Base-by-base conservation (phyloP, 2,113 vertebrate species). In the Pluvialis apricaria region DNA sequence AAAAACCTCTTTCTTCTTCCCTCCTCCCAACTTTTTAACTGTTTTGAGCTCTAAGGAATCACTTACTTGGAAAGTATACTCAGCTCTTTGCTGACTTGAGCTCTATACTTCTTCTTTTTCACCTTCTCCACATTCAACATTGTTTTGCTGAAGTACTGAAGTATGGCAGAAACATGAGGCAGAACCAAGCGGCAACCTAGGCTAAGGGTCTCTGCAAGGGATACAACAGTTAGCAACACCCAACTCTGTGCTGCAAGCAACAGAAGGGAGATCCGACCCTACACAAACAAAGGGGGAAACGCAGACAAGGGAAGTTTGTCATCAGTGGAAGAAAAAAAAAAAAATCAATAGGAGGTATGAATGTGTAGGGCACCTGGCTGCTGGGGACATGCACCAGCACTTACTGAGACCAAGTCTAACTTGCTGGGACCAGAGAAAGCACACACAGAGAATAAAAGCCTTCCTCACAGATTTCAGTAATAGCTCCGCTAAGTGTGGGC, bases 41-140 rank as follows among this genome's bases (percentile, higher is more conserved):
- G 14, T 77, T 96, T 55, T 16, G 49, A 87, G 45, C 21, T 60
- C 28, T 61, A 26, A 88, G 77, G 22, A 70, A 58, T 36, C 40
- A 98, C 99, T 98, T 97, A 99, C 99, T 99, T 99, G 81, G 99
- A 99, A 81, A 99, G 99, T 95, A 99, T 99, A 97, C 98, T 99
- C 89, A 99, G 99, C 87, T 99, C 99, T 94, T 99, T 99, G 96
- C 98, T 98, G 95, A 99, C 98, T 97, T 99, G 99, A 13, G 84
- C 94, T 70, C 98, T 98, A 52, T 98, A 99, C 88, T 98, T 99
- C 92, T 99, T 99, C 98, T 98, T 99, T 95, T 98, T 99, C 72
- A 99, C 97, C 85, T 99, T 98, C 69, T 99, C 99, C 5, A 97
- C 83, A 94, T 97, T 99, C 81, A 98, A 94, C 60, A 99, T 99